Evolutionary conservation across 1,140 invertebrate genomes (phyloP).

Genomic region (Orius insidiosus): DNA sequence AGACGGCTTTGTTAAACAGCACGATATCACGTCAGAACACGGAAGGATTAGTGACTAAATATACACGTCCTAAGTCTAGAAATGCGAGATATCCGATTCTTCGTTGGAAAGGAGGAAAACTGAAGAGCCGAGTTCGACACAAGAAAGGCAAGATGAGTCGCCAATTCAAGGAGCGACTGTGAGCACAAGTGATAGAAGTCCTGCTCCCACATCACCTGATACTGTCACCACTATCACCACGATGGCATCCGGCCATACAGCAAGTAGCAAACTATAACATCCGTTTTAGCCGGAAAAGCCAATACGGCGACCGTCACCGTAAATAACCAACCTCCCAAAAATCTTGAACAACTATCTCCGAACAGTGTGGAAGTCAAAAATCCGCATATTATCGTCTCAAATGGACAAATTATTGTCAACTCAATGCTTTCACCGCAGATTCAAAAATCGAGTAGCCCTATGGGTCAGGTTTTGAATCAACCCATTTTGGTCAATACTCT

Average conservation of each 20-base stretch:
- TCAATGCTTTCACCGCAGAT: slow-evolving; percentile 17
- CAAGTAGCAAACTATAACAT: slow-evolving; percentile 60
- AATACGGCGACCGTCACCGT: slow-evolving; percentile 56
- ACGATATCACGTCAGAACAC: slow-evolving; percentile 60
- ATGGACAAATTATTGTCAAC: slow-evolving; percentile 49
- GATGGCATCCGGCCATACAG: slow-evolving; percentile 54
- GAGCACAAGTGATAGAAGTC: slow-evolving; percentile 47
- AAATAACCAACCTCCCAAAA: slow-evolving; percentile 24
- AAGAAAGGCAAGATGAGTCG: slow-evolving; percentile 32
- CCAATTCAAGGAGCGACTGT: slow-evolving; percentile 58
- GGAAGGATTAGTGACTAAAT: slow-evolving; percentile 26
- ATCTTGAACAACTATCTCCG: slow-evolving; percentile 17
- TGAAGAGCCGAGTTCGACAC: slow-evolving; percentile 19
- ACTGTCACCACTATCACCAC: slow-evolving; percentile 30
- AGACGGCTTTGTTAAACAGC: slow-evolving; percentile 64
- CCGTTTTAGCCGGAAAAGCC: slow-evolving; percentile 52
- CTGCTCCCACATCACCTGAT: slow-evolving; percentile 11
- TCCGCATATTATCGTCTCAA: slow-evolving; percentile 50
- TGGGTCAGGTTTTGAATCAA: slow-evolving; percentile 49
- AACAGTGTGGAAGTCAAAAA: slow-evolving; percentile 30
- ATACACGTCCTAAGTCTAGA: slow-evolving; percentile 7
- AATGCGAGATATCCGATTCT: slow-evolving; percentile 13
- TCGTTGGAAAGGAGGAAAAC: slow-evolving; percentile 14
- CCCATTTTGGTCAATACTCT: slow-evolving; percentile 67
- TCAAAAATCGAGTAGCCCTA: slow-evolving; percentile 31